phyloP scores from a whole-genome alignment of 2,888 invertebrate genomes.

The Xestia sexstrigata region DNA sequence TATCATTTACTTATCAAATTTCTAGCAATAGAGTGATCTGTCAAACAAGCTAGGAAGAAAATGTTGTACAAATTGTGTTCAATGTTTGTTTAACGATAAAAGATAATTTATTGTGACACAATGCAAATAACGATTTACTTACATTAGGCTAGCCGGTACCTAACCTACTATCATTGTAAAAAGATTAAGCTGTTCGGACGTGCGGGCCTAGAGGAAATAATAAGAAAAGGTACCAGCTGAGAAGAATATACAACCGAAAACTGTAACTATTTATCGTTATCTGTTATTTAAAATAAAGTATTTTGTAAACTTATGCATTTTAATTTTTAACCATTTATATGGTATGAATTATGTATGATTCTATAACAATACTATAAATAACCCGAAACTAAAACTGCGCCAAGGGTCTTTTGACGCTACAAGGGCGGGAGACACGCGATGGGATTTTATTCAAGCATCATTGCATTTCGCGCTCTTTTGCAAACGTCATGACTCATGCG shows the following conservation, averaged over 20 bases:
- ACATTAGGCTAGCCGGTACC: not conserved
- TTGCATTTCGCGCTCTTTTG: conserved; percentile 24
- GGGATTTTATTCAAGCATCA: not conserved
- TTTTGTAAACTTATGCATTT: conserved; percentile 3
- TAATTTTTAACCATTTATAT: not conserved
- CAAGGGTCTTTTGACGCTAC: no score
- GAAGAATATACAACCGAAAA: not conserved
- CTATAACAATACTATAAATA: not conserved
- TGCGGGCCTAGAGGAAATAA: not conserved
- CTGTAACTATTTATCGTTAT: not conserved
- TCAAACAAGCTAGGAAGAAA: not conserved
- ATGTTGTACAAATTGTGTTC: not conserved
- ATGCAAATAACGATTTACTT: not conserved
- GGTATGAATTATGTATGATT: not conserved
- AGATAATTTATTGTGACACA: not conserved
- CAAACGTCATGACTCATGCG: conserved; percentile 20
- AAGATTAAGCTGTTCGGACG: not conserved
- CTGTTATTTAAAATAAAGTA: conserved; percentile 23
- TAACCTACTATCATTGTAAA: not conserved
- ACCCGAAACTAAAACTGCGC: no score
- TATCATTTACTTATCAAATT: not conserved
- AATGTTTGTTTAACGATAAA: not conserved
- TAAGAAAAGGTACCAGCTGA: not conserved
- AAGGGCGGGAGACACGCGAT: not conserved
- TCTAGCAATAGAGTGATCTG: not conserved